phyloP scores from a whole-genome alignment of 1,140 invertebrate species.

The Aleiodes sp. region DNA sequence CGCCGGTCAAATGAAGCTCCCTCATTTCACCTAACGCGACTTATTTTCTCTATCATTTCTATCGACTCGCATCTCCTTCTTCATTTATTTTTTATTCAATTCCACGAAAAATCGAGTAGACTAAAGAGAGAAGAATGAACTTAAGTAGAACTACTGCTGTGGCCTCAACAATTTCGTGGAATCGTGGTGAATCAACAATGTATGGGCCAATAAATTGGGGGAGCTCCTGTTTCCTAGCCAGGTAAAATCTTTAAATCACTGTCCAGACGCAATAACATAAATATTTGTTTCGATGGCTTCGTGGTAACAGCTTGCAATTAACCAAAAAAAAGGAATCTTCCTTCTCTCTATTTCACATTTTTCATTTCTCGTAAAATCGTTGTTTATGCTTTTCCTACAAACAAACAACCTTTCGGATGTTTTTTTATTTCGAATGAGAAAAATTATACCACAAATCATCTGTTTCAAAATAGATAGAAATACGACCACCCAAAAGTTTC shows the following conservation, averaged over 20 bases:
- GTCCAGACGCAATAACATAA: constrained; percentile 3
- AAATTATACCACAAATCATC: too few relatives aligned
- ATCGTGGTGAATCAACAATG: constrained; percentile 8
- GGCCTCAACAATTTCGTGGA: constrained; percentile 3
- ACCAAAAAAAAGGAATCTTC: background rate
- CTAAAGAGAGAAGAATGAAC: background rate
- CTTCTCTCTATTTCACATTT: background rate
- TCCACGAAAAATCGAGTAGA: too few relatives aligned
- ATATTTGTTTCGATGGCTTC: background rate
- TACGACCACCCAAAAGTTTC: too few relatives aligned
- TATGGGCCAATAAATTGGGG: constrained; percentile 1
- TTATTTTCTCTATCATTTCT: constrained; percentile 1
- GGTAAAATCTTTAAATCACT: constrained; percentile 9
- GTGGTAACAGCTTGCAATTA: background rate
- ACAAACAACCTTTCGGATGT: too few relatives aligned
- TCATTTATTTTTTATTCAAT: too few relatives aligned
- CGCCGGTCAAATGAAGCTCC: background rate
- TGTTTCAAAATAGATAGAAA: too few relatives aligned
- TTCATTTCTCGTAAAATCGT: background rate
- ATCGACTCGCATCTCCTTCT: background rate
- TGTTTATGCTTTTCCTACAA: too few relatives aligned
- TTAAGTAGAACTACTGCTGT: too few relatives aligned
- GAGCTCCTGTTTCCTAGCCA: background rate
- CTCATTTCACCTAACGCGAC: background rate
- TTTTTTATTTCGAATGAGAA: too few relatives aligned